Percentiles rank a stretch among this genome's conserved stretches.
Conservation (phyloP, 2,888 invertebrate species). For the Vandiemenella viatica region DNA sequence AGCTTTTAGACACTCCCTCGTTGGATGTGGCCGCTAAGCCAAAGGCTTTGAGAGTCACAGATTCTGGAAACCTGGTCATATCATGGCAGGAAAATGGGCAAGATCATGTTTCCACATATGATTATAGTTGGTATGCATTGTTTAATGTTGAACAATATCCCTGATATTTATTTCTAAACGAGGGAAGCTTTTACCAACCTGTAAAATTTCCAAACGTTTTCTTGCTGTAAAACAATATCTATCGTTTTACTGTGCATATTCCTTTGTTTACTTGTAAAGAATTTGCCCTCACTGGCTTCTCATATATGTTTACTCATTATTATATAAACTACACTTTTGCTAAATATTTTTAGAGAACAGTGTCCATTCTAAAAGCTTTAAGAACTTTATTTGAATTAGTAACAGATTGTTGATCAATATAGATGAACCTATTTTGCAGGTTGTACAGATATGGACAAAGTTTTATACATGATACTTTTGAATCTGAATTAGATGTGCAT, state of each 20-base stretch:
- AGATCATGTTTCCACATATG: slow-evolving; percentile 21
- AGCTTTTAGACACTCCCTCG: slow-evolving; percentile 21
- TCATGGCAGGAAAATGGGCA: slow-evolving; percentile 20
- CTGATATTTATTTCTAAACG: not conserved
- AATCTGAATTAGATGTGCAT: slow-evolving; percentile 14
- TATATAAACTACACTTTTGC: no score
- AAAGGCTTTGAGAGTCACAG: slow-evolving; percentile 19
- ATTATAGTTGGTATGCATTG: slow-evolving; percentile 20
- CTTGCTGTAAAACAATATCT: not conserved
- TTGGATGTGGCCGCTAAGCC: slow-evolving; percentile 22
- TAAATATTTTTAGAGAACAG: no score
- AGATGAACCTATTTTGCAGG: slow-evolving; percentile 20
- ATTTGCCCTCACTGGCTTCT: no score
- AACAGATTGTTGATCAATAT: no score
- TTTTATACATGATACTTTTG: slow-evolving; percentile 23
- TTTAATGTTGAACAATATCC: not conserved
- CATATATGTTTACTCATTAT: no score
- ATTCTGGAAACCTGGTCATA: slow-evolving; percentile 20
- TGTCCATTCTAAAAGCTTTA: no score
- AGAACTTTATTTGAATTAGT: no score
- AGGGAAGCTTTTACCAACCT: not conserved
- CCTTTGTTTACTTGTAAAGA: no score
- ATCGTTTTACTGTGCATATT: no score
- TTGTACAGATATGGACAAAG: slow-evolving; percentile 23
- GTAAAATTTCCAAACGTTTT: not conserved